Base-by-base conservation (phyloP, 2,888 invertebrate species). In the Tachystola acroxantha region DNA sequence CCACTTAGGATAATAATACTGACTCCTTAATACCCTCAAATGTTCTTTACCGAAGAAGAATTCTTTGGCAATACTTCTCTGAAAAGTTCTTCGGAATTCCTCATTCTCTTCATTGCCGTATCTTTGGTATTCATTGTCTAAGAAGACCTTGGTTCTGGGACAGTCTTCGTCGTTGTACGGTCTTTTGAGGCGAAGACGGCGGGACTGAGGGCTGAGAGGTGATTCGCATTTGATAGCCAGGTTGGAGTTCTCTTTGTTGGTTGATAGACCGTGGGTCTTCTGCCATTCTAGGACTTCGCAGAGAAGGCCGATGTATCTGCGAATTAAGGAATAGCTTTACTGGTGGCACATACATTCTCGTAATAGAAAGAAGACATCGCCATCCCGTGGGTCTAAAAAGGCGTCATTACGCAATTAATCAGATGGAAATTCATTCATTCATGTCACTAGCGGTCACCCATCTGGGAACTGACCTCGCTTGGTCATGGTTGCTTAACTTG, bases 221-320 rank as follows among this genome's bases (percentile, higher is more conserved):
- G 84, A 61, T 61, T 88, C 90, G 54, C 82, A 90, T 73, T 89
- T 91, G 39, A 87, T 89, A 25, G 86, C 84, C 0, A 87, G 57
- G 16, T 64, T 73, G 0, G 74, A 66, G 57, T 84, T 88, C 34
- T 86, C 84, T 43, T 82, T 86, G 53, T 87, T 87, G 43, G 75
- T 82, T 7, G 77, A 59, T 0, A 76, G 63, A 3, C 79, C 76
- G 42, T 85, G 78, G 22, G 59, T 76, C 53, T 91, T 94, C 78
- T 97, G 97, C 95, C 96, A 98, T 57, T 96, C 96, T 7, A 98
- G 71, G 0, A 98, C 95, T 62, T 93, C 94, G 42, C 92, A 92
- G 13, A 98, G 88, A 1, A 98, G 89, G 33, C 93, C 92, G 46
- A 98, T 98, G 74, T 98, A 98, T 60, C 93, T 93, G 69, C 30